Evolutionary conservation across 2,797 vertebrate genomes (phyloP), one percentile per base, ranked within the genome.

Genomic region (Aeoliscus strigatus): DNA sequence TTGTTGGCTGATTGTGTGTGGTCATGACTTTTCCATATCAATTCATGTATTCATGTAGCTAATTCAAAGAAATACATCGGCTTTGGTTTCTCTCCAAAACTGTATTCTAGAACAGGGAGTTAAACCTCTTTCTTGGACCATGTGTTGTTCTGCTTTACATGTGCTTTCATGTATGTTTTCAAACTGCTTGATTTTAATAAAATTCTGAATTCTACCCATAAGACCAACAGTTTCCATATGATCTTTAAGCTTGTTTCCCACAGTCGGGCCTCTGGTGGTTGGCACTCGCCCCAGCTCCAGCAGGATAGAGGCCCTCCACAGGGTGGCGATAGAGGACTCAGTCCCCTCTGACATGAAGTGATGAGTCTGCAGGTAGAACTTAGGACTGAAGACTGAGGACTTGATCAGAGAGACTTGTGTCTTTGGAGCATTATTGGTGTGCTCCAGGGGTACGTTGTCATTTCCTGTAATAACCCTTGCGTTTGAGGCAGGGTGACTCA

Each of bases 261-360:
- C 68, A 62, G 30, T 35, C 4, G 56, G 55, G 67, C 70, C 67
- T 42, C 73, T 39, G 43, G 62, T 65, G 64, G 54, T 79, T 82
- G 77, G 73, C 70, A 63, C 27, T 27, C 37, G 5, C 13, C 38
- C 48, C 26, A 9, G 40, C 39, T 51, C 32, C 12, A 45, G 41
- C 44, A 65, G 49, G 66, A 59, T 36, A 60, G 38, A 54, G 68
- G 55, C 29, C 50, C 51, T 73, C 83, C 85, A 87, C 83, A 74
- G 80, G 83, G 77, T 76, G 85, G 85, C 80, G 59, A 72, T 78
- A 48, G 68, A 82, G 78, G 61, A 82, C 73, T 70, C 83, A 57
- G 39, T 79, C 75, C 52, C 50, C 59, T 55, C 34, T 71, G 51
- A 64, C 51, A 18, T 57, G 42, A 73, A 81, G 61, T 60, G 63